phyloP scores from a whole-genome alignment of 2,888 invertebrate species.

The Lasioglossum lativentre region DNA sequence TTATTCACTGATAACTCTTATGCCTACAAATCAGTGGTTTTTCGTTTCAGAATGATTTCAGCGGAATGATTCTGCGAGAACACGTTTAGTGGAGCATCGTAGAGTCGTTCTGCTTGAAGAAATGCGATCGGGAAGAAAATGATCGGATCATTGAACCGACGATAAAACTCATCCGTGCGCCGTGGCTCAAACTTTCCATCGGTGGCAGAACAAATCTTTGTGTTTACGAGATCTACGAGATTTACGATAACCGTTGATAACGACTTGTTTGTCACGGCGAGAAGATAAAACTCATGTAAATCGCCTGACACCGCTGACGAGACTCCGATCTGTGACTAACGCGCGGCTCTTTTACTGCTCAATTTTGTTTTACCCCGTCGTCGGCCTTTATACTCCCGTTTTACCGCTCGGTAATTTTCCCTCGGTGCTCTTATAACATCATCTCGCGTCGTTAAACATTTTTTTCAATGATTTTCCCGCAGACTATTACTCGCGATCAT shows the following conservation, averaged over 20 bases:
- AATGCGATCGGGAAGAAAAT: background rate
- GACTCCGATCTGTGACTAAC: background rate
- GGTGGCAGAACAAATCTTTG: background rate
- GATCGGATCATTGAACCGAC: background rate
- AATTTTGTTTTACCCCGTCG: background rate
- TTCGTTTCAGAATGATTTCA: no score
- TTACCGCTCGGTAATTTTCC: background rate
- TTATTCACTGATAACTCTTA: no score
- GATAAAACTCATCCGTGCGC: background rate
- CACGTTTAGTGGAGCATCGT: background rate
- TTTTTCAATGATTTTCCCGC: background rate
- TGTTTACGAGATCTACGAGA: conserved; percentile 44
- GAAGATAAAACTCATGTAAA: conserved; percentile 48
- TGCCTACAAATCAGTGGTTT: no score
- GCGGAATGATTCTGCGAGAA: no score
- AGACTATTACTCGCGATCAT: background rate
- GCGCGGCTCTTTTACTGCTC: conserved; percentile 30
- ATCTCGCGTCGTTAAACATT: background rate
- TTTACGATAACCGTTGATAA: conserved; percentile 53
- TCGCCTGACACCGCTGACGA: conserved; percentile 36
- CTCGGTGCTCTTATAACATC: background rate
- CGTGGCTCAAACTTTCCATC: conserved; percentile 18
- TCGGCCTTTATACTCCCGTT: background rate
- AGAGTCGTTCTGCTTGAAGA: background rate
- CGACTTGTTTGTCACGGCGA: conserved; percentile 21